phyloP scores from a whole-genome alignment of 1,140 invertebrate genomes.

The Neuroterus valhalla region DNA sequence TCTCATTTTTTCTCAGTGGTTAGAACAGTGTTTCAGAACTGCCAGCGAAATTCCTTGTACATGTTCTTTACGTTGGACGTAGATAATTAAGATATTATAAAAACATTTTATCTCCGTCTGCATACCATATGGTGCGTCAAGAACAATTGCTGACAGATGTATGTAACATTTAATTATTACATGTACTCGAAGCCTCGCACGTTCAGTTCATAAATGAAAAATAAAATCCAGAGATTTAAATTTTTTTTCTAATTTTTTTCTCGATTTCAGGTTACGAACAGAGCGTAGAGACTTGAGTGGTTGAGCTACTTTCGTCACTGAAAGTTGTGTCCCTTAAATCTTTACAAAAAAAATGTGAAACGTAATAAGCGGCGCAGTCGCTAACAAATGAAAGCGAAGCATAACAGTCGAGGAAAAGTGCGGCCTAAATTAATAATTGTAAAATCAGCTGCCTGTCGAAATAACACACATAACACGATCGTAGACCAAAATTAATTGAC shows the following conservation, averaged over 20 bases:
- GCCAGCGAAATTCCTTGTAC: slow-evolving; percentile 32
- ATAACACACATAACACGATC: slow-evolving; percentile 44
- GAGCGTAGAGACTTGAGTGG: neutral
- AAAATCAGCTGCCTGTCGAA: slow-evolving; percentile 57
- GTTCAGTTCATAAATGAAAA: neutral
- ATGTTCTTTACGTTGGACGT: slow-evolving; percentile 6
- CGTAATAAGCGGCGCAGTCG: slow-evolving; percentile 2
- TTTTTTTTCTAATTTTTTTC: neutral
- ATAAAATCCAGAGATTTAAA: neutral
- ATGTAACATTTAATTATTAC: slow-evolving; percentile 20
- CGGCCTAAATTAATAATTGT: slow-evolving; percentile 5
- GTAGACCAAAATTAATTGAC: slow-evolving; percentile 53
- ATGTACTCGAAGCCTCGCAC: neutral
- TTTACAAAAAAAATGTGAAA: neutral
- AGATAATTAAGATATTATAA: slow-evolving; percentile 27
- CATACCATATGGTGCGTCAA: slow-evolving; percentile 38
- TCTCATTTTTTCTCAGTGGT: slow-evolving; percentile 23
- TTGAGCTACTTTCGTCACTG: slow-evolving; percentile 13
- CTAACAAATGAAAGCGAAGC: slow-evolving; percentile 18
- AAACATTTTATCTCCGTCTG: slow-evolving; percentile 27
- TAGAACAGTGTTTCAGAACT: slow-evolving; percentile 1
- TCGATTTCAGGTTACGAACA: neutral
- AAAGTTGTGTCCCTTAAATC: slow-evolving; percentile 24
- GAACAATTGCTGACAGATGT: slow-evolving; percentile 46
- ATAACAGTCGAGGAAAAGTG: slow-evolving; percentile 13